Conservation (phyloP, 2,888 invertebrate species). For the Caenorhabditis sp. region DNA sequence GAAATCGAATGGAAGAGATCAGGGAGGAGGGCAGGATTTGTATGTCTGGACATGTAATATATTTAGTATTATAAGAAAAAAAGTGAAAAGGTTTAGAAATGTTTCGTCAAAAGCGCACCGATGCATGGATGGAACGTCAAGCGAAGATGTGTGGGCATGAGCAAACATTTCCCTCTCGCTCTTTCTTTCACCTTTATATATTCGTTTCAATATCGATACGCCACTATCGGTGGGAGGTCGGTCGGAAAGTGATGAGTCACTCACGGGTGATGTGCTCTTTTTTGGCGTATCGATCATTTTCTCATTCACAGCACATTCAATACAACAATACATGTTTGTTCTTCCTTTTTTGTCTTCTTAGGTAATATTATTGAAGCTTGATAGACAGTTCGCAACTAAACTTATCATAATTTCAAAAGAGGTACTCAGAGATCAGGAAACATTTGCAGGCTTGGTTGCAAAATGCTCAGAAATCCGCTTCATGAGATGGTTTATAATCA, state of each 20-base stretch:
- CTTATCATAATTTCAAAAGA: too few relatives aligned
- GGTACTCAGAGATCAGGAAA: too few relatives aligned
- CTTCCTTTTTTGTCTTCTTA: too few relatives aligned
- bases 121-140: conserved; percentile 31
- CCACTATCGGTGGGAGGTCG: neutral
- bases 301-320: neutral
- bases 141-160: conserved; percentile 23
- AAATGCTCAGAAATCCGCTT: too few relatives aligned
- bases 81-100: conserved; percentile 14
- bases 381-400: too few relatives aligned
- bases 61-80: conserved; percentile 2
- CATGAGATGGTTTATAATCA: too few relatives aligned
- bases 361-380: too few relatives aligned
- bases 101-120: conserved; percentile 27
- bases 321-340: neutral
- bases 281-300: neutral
- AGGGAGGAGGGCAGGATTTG: neutral
- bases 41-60: neutral
- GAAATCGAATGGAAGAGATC: neutral
- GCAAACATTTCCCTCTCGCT: conserved; percentile 18
- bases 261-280: neutral
- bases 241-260: conserved; percentile 9
- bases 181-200: neutral
- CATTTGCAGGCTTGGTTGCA: too few relatives aligned
- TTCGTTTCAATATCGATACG: conserved; percentile 39